Evolutionary conservation across 2,888 invertebrate genomes (phyloP).

Genomic region (Pristionchus entomophagus): DNA sequence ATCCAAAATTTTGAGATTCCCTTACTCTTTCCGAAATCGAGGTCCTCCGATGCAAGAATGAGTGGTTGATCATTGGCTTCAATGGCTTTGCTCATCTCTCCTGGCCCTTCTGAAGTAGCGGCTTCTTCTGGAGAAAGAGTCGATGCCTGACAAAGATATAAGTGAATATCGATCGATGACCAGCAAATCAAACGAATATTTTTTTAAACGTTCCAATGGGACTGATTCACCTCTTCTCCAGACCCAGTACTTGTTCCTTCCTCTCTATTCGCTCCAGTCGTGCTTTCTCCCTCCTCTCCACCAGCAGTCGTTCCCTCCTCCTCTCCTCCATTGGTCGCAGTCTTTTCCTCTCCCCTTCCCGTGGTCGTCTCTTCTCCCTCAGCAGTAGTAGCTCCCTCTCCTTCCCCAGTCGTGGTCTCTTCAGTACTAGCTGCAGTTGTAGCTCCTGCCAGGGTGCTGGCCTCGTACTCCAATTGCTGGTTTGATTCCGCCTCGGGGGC

Average conservation of each 20-base stretch:
- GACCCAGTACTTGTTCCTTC: slow-evolving; percentile 9
- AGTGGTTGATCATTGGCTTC: slow-evolving; percentile 10
- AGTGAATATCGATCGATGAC: not conserved
- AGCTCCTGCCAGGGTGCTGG: not conserved
- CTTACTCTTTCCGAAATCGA: slow-evolving; percentile 45
- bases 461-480: not conserved
- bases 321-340: slow-evolving; percentile 41
- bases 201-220: too few relatives aligned
- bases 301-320: slow-evolving; percentile 39
- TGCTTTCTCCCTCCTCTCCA: slow-evolving; percentile 40
- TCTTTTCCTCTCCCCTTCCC: not conserved
- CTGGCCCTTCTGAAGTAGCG: slow-evolving; percentile 36
- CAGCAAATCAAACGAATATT: too few relatives aligned
- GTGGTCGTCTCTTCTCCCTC: slow-evolving; percentile 34
- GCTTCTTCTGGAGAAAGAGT: slow-evolving; percentile 13
- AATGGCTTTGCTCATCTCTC: slow-evolving; percentile 12
- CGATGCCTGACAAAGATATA: not conserved
- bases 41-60: slow-evolving; percentile 37
- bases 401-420: slow-evolving; percentile 30
- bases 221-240: not conserved
- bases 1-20: not conserved
- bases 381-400: slow-evolving; percentile 12
- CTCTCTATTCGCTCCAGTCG: slow-evolving; percentile 33
- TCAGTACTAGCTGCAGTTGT: not conserved
- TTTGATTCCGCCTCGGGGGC: not conserved